A percentile compares a stretch with the other conserved stretches of the same genome.
These are phyloP conservation scores for Scomber colias DNA, from an alignment of 2,113 vertebrate species.

Conservation along the genomic window DNA sequence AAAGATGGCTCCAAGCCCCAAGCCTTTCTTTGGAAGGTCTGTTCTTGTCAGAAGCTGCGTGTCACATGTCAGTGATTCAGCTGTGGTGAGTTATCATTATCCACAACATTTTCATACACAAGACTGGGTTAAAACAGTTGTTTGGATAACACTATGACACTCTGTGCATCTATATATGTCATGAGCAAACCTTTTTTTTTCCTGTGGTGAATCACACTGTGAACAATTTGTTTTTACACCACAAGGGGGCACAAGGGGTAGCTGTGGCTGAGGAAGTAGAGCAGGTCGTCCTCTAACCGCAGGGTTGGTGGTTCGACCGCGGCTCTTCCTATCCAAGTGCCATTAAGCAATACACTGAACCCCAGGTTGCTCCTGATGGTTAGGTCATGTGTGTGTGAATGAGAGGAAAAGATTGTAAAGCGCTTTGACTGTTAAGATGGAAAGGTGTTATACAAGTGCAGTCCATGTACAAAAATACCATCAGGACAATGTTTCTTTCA, in stretches of 20 bases:
- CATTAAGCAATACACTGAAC: no score
- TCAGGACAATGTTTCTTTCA: no score
- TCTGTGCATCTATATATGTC: background rate
- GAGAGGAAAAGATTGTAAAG: no score
- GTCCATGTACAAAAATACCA: no score
- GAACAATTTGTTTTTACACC: background rate
- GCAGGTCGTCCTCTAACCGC: no score
- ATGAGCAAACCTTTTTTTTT: background rate
- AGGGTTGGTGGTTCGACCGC: no score
- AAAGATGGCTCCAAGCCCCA: constrained; percentile 66
- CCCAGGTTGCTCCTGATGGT: no score
- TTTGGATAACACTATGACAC: constrained; percentile 13
- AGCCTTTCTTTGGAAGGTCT: constrained; percentile 54
- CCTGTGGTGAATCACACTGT: background rate
- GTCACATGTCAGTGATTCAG: constrained; percentile 40
- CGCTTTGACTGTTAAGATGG: no score
- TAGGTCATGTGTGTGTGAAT: no score
- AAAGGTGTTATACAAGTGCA: no score
- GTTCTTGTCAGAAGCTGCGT: constrained; percentile 48
- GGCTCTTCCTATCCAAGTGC: no score
- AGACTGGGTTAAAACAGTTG: background rate
- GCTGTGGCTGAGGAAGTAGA: no score
- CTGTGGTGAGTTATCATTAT: constrained; percentile 7
- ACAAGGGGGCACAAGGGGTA: background rate
- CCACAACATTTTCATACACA: background rate